Percentiles rank a stretch among this genome's conserved stretches.
These are phyloP conservation scores for Discoglossus pictus DNA, from an alignment of 2,797 vertebrate genomes.

Conservation along the genomic window DNA sequence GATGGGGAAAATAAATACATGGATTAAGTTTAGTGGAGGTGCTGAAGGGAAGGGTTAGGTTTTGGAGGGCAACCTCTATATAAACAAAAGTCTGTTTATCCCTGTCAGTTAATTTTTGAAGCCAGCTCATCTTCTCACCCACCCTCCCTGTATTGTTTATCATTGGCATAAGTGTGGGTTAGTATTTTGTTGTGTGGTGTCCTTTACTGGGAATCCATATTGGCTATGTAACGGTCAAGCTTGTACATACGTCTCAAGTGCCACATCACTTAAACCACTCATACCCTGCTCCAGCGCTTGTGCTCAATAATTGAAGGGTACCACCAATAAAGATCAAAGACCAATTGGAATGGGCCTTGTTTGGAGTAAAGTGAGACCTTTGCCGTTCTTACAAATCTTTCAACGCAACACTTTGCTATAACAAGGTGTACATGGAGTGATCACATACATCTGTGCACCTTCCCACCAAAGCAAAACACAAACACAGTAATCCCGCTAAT, in stretches of 20 bases:
- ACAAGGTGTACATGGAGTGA: not conserved
- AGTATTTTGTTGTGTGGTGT: too few relatives aligned
- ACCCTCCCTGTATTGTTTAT: too few relatives aligned
- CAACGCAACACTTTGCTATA: not conserved
- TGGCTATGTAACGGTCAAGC: not conserved
- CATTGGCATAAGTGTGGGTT: too few relatives aligned
- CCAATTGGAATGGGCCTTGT: not conserved
- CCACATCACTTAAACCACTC: not conserved
- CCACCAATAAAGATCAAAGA: not conserved
- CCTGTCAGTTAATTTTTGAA: too few relatives aligned
- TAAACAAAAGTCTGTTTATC: too few relatives aligned
- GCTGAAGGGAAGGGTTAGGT: too few relatives aligned
- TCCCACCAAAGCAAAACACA: not conserved
- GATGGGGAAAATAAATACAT: too few relatives aligned
- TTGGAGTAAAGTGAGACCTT: not conserved
- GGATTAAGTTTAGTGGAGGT: too few relatives aligned
- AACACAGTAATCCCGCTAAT: not conserved
- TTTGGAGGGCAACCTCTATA: too few relatives aligned
- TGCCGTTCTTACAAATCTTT: not conserved
- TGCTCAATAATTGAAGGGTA: too few relatives aligned
- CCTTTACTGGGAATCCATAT: too few relatives aligned
- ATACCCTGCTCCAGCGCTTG: not conserved
- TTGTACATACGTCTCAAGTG: not conserved
- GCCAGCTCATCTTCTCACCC: too few relatives aligned
- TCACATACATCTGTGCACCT: not conserved